Base-by-base conservation (phyloP, 2,888 invertebrate genomes). In the Omphaloscelis lunosa region DNA sequence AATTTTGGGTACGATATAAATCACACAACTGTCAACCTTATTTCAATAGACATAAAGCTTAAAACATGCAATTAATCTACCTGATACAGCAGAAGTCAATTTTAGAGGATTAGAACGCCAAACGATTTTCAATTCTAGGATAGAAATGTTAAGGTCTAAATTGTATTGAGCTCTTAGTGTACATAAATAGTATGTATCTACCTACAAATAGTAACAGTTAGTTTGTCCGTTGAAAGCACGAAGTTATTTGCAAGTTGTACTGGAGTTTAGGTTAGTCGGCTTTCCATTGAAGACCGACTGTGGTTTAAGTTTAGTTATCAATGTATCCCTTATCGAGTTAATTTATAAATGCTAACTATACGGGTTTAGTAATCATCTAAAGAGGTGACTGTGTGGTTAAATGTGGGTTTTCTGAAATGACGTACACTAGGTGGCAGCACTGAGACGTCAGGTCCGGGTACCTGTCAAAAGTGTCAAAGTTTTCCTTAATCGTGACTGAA, bases 191-290 rank as follows among this genome's bases (percentile, higher is more conserved):
- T 53, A 34, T 63, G n/a, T 58, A 34, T 65, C 7, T 51, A 76
- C 0, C 17, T 58, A 51, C 27, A 63, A 65, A 71, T 56, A 12
- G 72, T 48, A 59, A 27, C 41, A 17, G n/a, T 56, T 39, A 77
- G 67, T 69, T 63, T 66, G 68, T 73, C 29, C 29, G 72, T 70
- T 68, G 59, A n/a, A 58, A 67, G 3, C 34, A 0, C 15, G 0
- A 80, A 84, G 81, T 80, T 80, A 77, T 77, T 77, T 77, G 34
- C 56, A 68, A 77, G 71, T 80, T 62, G 17, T 41, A 67, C 29
- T 41, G 20, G 4, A 48, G 17, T 45, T 83, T 69, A 53, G 56
- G 69, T 59, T 75, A 17, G 72, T 48, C 61, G 59, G 72, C 61
- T 63, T 75, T 67, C 39, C 68, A 83, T 69, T 62, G 53, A 72